Percentiles rank a stretch among this genome's conserved stretches.
Conservation (phyloP, 2,113 vertebrate species). For the Daubentonia madagascariensis region DNA sequence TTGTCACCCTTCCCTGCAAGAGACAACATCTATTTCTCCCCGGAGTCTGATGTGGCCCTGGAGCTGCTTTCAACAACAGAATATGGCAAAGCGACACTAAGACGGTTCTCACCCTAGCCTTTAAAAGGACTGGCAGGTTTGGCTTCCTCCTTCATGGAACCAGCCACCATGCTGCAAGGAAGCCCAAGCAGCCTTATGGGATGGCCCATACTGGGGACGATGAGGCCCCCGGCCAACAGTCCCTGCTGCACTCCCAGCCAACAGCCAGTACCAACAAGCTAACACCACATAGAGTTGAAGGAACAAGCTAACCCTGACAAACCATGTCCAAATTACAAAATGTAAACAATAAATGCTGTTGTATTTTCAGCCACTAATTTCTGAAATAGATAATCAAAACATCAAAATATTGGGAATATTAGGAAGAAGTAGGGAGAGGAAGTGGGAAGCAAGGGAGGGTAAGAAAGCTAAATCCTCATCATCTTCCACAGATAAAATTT, state of each 20-base stretch:
- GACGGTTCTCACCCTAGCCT: background rate
- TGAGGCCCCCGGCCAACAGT: background rate
- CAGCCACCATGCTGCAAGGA: background rate
- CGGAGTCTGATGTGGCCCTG: background rate
- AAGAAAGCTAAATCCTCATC: background rate
- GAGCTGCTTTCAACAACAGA: background rate
- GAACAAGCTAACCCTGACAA: background rate
- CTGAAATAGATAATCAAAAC: background rate
- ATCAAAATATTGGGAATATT: too few species aligned
- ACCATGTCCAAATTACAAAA: background rate
- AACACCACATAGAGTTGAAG: too few species aligned
- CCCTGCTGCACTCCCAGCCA: background rate
- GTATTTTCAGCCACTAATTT: background rate
- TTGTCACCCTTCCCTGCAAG: background rate
- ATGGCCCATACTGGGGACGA: background rate
- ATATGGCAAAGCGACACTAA: accelerated
- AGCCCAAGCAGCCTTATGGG: background rate
- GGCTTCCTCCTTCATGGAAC: background rate
- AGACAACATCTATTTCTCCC: background rate
- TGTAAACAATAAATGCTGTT: background rate
- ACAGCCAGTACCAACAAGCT: background rate
- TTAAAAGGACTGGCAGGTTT: background rate
- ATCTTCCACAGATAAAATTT: background rate
- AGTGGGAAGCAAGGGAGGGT: accelerated
- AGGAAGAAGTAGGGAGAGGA: background rate